Evolutionary conservation across 2,113 vertebrate genomes (phyloP), one percentile per base, ranked within the genome.

Genomic region (Trinectes maculatus): DNA sequence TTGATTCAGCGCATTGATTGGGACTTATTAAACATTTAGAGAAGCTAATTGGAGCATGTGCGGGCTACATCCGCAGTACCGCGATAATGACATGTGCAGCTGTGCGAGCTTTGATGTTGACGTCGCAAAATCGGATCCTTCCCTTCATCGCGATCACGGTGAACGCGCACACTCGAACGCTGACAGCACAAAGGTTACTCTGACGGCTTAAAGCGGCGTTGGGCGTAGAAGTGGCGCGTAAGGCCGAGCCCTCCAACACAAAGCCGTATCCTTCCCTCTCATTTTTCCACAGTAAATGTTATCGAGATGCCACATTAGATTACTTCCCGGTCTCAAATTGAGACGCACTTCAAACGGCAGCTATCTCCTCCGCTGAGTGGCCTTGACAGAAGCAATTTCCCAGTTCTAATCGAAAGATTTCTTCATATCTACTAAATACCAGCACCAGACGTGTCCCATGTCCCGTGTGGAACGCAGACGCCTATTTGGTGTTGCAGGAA

Each of bases 321-420:
- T 89, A 87, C 48, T 71, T 66, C 42, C 71, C 57, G 68, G 72
- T 73, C 71, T 74, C 40, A 83, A 89, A 88, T 67, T 81, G 80
- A 81, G 85, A 88, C 72, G 75, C 83, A 84, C 54, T 89, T 90
- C 77, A 74, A 83, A 73, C 59, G 40, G 37, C 66, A 62, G 70
- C 72, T 77, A 78, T 87, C 77, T 74, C 52, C 29, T 46, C 24
- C 42, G 68, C 33, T 80, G 87, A 89, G 80, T 74, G 62, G 77
- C 77, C 77, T 87, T 90, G 91, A 91, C 91, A 91, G 84, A 89
- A 90, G 77, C 89, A 89, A 91, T 91, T 90, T 89, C 84, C 80
- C 9, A 62, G 71, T 78, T 88, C 80, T 89, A 89, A 89, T 90
- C 60, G 77, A 84, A 82, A 86, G 68, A 84, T 87, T 86, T 88